These are phyloP conservation scores for Desmophyllum pertusum DNA, from an alignment of 92 coral and sea anemone species.

Conservation along the genomic window DNA sequence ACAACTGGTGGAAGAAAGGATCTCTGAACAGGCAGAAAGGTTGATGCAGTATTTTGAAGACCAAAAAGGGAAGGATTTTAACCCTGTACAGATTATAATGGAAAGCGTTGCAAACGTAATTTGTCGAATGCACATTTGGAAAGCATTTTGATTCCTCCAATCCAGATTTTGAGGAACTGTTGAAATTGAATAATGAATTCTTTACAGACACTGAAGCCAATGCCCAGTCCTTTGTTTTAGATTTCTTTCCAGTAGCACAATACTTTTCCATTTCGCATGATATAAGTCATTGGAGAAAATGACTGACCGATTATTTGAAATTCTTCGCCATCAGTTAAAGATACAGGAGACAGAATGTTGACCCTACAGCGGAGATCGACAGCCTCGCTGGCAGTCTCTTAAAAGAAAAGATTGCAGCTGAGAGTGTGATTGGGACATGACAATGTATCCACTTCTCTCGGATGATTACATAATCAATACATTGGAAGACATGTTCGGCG, in stretches of 20 bases:
- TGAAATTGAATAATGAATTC: neutral
- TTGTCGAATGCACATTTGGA: neutral
- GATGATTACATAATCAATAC: constrained; percentile 55
- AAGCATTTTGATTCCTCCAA: neutral
- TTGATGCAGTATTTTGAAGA: neutral
- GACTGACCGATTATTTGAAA: neutral
- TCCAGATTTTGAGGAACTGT: neutral
- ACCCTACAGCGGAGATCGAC: neutral
- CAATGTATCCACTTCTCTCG: constrained; percentile 22
- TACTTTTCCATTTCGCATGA: neutral
- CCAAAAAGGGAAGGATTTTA: neutral
- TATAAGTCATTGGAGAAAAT: neutral
- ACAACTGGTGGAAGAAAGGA: neutral
- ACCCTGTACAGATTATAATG: neutral
- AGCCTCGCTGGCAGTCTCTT: constrained; percentile 1
- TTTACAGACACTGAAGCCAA: neutral
- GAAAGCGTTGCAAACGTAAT: neutral
- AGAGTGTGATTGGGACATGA: constrained; percentile 23
- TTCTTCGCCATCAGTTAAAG: constrained; percentile 16
- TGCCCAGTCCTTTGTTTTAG: neutral
- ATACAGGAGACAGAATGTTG: neutral
- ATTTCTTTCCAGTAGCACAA: neutral
- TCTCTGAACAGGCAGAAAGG: neutral
- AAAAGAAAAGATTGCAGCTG: constrained; percentile 39
- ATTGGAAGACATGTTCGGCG: constrained; percentile 53